Percentiles rank a stretch among this genome's conserved stretches.
These are phyloP conservation scores for Limonius californicus DNA, from an alignment of 1,140 invertebrate genomes.

Conservation along the genomic window DNA sequence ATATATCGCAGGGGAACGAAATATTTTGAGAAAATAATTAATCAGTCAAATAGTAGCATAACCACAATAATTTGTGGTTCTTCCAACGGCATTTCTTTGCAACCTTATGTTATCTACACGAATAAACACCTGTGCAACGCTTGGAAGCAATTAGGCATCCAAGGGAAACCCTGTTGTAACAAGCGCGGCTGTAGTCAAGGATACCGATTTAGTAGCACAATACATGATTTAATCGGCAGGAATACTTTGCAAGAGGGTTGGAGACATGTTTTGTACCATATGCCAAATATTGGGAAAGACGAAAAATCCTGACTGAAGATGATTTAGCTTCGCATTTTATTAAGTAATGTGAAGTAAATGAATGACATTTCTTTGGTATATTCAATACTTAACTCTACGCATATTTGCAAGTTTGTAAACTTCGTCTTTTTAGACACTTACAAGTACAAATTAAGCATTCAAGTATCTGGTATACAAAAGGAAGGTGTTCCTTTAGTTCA, in stretches of 20 bases:
- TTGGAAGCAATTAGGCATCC: constrained; percentile 5
- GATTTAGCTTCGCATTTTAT: not conserved
- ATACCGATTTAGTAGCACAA: not conserved
- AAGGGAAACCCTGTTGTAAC: constrained; percentile 1
- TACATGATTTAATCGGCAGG: not conserved
- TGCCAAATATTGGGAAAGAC: not conserved
- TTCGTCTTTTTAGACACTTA: not conserved
- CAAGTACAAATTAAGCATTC: not conserved
- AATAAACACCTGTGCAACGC: constrained; percentile 1
- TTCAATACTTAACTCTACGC: not conserved
- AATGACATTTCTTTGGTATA: not conserved
- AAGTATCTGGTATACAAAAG: not conserved
- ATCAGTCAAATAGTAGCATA: constrained; percentile 21
- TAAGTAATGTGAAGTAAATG: not conserved
- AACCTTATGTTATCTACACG: constrained; percentile 10
- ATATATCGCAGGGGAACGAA: constrained; percentile 28
- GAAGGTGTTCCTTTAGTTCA: not conserved
- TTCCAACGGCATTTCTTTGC: constrained; percentile 8
- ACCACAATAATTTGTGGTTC: constrained; percentile 11
- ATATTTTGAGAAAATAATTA: constrained; percentile 37
- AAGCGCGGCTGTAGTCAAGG: not conserved
- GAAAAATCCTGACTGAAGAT: not conserved
- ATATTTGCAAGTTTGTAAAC: not conserved
- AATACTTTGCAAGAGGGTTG: not conserved
- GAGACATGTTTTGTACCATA: not conserved